These are phyloP conservation scores for Chaetura pelagica DNA, from an alignment of 2,113 vertebrate genomes.

Conservation along the genomic window DNA sequence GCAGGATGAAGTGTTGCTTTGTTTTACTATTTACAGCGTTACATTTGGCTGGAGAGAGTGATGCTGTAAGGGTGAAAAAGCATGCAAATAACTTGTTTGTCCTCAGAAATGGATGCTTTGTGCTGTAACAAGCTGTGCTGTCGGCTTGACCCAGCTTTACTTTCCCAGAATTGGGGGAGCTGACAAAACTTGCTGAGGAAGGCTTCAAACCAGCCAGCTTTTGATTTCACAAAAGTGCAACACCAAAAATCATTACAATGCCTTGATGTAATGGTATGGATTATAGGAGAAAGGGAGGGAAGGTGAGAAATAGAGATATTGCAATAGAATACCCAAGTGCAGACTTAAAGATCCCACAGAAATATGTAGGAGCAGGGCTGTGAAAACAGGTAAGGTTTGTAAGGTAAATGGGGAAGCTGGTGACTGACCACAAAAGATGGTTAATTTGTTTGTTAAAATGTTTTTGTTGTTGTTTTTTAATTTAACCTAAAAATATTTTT, in stretches of 20 bases:
- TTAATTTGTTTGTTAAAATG: neutral
- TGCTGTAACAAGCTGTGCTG: slow-evolving; percentile 27
- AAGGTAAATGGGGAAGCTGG: neutral
- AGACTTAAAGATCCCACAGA: neutral
- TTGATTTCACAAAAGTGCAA: neutral
- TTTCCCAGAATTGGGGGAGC: neutral
- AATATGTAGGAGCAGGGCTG: neutral
- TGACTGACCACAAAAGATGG: neutral
- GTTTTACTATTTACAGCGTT: slow-evolving; percentile 21
- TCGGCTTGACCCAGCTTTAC: neutral
- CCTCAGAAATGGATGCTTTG: neutral
- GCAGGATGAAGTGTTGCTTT: slow-evolving; percentile 19
- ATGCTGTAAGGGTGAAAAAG: neutral
- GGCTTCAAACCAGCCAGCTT: neutral
- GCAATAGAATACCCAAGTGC: neutral
- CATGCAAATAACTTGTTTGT: slow-evolving; percentile 59
- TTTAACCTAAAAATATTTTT: neutral
- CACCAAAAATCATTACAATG: neutral
- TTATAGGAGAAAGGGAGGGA: neutral
- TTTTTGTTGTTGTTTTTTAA: neutral
- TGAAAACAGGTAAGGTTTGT: neutral
- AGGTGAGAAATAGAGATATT: neutral
- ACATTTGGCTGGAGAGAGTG: slow-evolving; percentile 1
- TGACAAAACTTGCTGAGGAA: neutral
- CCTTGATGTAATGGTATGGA: neutral